phyloP scores from a whole-genome alignment of 2,113 vertebrate genomes.

The Carollia perspicillata region DNA sequence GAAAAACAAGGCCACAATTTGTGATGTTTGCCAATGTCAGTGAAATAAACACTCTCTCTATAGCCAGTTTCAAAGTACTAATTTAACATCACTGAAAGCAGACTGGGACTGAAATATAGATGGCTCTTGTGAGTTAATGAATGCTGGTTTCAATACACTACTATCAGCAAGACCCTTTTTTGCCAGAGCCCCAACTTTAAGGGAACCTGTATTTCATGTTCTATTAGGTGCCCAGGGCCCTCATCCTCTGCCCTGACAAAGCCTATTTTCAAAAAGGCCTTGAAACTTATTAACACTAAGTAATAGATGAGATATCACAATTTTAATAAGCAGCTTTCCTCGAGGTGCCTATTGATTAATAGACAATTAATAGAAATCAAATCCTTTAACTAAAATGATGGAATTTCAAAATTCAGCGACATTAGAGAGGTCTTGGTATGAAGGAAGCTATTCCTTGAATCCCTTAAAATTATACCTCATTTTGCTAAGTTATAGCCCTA shows the following conservation, averaged over 20 bases:
- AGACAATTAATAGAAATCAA: neutral
- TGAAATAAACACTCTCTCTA: neutral
- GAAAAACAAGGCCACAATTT: neutral
- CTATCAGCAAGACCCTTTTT: neutral
- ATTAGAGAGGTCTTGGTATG: neutral
- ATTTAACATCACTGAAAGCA: neutral
- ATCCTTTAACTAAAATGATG: neutral
- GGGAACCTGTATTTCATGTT: neutral
- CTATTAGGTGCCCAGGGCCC: neutral
- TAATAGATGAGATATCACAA: neutral
- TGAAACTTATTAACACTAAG: neutral
- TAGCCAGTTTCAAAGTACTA: neutral
- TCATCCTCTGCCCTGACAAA: neutral
- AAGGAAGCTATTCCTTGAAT: neutral
- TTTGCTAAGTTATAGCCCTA: neutral
- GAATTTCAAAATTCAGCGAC: conserved; percentile 3
- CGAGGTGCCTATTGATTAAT: neutral
- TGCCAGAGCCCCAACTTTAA: neutral
- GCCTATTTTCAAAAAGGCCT: neutral
- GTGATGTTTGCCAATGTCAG: neutral
- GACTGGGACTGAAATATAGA: neutral
- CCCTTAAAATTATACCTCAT: neutral
- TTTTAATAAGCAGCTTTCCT: neutral
- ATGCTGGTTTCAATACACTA: neutral
- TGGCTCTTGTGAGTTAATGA: neutral